phyloP scores from a whole-genome alignment of 2,888 invertebrate genomes.

The Eudemis profundana region DNA sequence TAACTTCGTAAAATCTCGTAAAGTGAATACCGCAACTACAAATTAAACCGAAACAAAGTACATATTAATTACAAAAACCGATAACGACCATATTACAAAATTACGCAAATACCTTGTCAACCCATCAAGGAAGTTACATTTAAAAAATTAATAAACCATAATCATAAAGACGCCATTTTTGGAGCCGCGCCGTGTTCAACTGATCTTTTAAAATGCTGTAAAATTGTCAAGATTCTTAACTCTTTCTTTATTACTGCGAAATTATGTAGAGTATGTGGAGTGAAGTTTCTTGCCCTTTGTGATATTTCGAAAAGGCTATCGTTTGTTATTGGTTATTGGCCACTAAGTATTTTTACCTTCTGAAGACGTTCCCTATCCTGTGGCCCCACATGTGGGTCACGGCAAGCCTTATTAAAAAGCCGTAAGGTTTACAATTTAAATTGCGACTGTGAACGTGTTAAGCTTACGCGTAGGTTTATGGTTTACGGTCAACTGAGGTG shows the following conservation, averaged over 20 bases:
- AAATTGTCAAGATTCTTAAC: not conserved
- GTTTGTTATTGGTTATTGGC: no score
- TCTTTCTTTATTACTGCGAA: constrained; percentile 7
- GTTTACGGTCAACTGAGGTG: no score
- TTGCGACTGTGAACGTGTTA: no score
- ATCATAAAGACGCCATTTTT: constrained; percentile 30
- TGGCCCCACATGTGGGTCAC: no score
- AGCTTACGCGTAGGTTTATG: no score
- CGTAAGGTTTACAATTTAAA: no score
- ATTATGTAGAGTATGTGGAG: not conserved
- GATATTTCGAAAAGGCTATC: no score
- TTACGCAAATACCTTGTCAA: constrained; percentile 12
- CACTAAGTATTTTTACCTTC: no score
- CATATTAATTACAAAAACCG: not conserved
- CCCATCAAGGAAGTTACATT: constrained; percentile 19
- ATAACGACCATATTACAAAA: not conserved
- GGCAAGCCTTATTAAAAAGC: no score
- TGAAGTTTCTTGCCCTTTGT: not conserved
- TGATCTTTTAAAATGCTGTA: constrained; percentile 32
- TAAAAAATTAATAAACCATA: constrained; percentile 31
- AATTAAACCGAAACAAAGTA: not conserved
- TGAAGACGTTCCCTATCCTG: no score
- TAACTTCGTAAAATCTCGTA: no score
- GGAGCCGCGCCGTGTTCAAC: constrained; percentile 10
- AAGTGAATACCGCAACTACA: not conserved